phyloP scores from a whole-genome alignment of 1,140 invertebrate genomes.

The Aphelinus certus region DNA sequence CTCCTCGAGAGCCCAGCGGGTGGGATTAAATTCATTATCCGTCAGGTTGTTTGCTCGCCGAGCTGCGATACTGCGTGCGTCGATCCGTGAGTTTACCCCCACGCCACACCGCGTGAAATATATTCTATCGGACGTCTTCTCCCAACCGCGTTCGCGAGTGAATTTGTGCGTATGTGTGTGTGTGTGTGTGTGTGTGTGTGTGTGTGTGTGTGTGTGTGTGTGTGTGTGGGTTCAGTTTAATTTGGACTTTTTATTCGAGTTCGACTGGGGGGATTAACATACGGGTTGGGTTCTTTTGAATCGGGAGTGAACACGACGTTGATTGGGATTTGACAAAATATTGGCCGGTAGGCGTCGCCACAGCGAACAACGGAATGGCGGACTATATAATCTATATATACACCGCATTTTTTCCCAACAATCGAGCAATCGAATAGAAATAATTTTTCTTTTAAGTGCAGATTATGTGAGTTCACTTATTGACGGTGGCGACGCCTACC shows the following conservation, averaged over 20 bases:
- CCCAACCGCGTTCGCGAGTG: too few relatives aligned
- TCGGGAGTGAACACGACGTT: neutral
- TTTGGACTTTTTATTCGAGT: neutral
- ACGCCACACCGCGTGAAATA: too few relatives aligned
- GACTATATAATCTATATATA: too few relatives aligned
- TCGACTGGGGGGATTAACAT: slow-evolving; percentile 38
- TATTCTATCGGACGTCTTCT: neutral
- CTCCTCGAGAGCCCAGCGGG: neutral
- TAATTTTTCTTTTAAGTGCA: too few relatives aligned
- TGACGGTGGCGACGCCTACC: too few relatives aligned
- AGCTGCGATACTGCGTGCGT: neutral
- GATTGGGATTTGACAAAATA: neutral
- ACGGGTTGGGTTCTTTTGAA: neutral
- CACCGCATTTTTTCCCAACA: too few relatives aligned
- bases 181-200: neutral
- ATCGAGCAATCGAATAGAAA: too few relatives aligned
- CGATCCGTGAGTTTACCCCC: neutral
- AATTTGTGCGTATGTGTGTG: neutral
- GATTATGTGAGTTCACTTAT: too few relatives aligned
- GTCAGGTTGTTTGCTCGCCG: neutral
- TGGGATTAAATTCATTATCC: slow-evolving; percentile 35
- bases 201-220: neutral
- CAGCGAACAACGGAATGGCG: too few relatives aligned
- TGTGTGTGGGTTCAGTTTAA: slow-evolving; percentile 15
- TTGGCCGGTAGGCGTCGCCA: too few relatives aligned